A percentile compares a stretch with the other conserved stretches of the same genome.
Conservation (phyloP, 1,140 invertebrate genomes). For the Panulirus ornatus region DNA sequence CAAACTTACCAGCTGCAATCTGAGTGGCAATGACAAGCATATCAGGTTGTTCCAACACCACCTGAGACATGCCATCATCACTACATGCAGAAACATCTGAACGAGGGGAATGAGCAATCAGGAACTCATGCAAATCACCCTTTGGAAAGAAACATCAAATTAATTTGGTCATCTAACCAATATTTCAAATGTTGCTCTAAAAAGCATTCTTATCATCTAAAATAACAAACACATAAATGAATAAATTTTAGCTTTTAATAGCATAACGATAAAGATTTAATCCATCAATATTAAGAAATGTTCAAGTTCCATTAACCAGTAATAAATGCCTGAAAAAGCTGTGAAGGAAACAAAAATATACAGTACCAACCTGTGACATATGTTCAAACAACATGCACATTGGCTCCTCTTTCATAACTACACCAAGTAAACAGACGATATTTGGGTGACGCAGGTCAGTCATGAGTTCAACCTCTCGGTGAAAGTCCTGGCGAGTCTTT, state of each 20-base stretch:
- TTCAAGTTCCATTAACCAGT: background rate
- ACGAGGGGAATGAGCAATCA: constrained; percentile 91
- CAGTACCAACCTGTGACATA: constrained; percentile 86
- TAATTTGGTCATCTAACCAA: background rate
- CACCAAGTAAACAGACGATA: constrained; percentile 95
- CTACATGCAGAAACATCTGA: constrained; percentile 80
- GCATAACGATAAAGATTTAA: background rate
- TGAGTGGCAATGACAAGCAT: constrained; percentile 92
- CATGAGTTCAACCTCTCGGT: constrained; percentile 92
- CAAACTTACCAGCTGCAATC: constrained; percentile 88
- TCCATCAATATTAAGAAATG: background rate
- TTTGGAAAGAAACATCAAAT: constrained; percentile 76
- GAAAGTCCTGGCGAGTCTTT: constrained; percentile 95
- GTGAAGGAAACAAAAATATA: background rate
- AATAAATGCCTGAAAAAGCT: background rate
- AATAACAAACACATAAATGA: too few species aligned
- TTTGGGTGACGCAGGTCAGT: constrained; percentile 96
- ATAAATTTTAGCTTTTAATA: too few species aligned
- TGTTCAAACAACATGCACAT: constrained; percentile 98
- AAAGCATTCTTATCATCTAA: too few species aligned
- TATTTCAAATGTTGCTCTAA: too few species aligned
- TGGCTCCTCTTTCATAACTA: constrained; percentile 93
- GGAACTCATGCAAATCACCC: constrained; percentile 96
- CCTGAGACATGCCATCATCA: constrained; percentile 83
- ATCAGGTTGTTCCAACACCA: constrained; percentile 87